phyloP scores from a whole-genome alignment of 2,888 invertebrate species.

The Dryobota labecula region DNA sequence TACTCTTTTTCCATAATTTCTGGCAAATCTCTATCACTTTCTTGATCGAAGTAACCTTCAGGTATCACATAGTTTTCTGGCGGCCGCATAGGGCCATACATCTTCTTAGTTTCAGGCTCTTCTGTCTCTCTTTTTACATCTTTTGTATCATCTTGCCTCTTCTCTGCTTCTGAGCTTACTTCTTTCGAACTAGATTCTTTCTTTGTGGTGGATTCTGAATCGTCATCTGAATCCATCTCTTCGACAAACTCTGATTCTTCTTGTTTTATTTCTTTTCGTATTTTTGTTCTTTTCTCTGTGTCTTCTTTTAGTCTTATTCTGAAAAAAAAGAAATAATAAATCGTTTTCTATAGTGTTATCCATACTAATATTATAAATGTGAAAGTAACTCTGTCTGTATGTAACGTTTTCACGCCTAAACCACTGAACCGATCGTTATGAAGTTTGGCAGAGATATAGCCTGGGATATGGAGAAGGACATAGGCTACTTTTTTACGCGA shows the following conservation, averaged over 20 bases:
- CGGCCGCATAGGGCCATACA: constrained; percentile 88
- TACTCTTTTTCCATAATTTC: constrained; percentile 84
- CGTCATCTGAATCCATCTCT: constrained; percentile 88
- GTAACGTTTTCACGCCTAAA: no score
- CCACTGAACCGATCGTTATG: no score
- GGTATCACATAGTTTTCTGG: constrained; percentile 87
- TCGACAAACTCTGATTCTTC: constrained; percentile 88
- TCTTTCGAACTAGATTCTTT: constrained; percentile 20
- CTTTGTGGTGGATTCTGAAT: constrained; percentile 24
- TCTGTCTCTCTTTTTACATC: constrained; percentile 31
- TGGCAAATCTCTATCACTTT: constrained; percentile 84
- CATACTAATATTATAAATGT: no score
- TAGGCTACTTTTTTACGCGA: no score
- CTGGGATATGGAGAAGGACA: no score
- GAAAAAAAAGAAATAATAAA: constrained; percentile 50
- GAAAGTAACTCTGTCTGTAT: no score
- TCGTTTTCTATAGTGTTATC: background rate
- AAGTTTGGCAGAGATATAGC: no score
- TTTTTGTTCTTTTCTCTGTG: constrained; percentile 75
- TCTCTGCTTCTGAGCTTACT: constrained; percentile 8
- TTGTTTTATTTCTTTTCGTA: constrained; percentile 69
- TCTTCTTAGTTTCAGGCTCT: constrained; percentile 68
- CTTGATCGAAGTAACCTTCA: constrained; percentile 85
- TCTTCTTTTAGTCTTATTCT: constrained; percentile 89
- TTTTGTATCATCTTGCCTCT: constrained; percentile 37